Evolutionary conservation across 1,140 invertebrate species (phyloP).

Genomic region (Drosophila sp.): DNA sequence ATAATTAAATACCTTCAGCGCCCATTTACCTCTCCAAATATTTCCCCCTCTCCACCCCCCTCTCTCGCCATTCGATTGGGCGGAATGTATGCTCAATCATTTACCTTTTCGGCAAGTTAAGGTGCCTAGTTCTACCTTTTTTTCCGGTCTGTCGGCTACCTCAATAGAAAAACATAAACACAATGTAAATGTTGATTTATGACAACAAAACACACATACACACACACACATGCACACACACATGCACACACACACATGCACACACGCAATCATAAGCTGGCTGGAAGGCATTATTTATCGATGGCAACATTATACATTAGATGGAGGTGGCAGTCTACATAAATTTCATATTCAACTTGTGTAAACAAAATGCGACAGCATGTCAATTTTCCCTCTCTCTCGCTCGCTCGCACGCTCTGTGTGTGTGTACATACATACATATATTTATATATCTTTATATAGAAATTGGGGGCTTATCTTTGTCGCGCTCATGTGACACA

Average conservation of each 20-base stretch:
- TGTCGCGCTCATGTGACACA: constrained; percentile 42
- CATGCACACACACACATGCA: constrained; percentile 16
- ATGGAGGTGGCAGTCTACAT: constrained; percentile 24
- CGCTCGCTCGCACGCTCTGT: not conserved
- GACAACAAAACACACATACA: constrained; percentile 47
- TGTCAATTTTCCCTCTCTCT: constrained; percentile 48
- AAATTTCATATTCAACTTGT: constrained; percentile 68
- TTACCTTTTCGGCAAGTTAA: constrained; percentile 3
- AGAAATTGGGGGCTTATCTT: constrained; percentile 34
- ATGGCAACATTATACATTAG: constrained; percentile 40
- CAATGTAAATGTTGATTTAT: constrained; percentile 75
- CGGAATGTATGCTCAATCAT: not conserved
- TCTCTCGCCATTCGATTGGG: not conserved
- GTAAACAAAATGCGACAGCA: constrained; percentile 69
- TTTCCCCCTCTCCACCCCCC: not conserved
- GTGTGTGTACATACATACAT: constrained; percentile 23
- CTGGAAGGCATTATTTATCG: constrained; percentile 72
- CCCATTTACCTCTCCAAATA: not conserved
- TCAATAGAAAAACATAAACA: constrained; percentile 48
- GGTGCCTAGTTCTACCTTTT: constrained; percentile 21
- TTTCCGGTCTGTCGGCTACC: constrained; percentile 40
- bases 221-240: not conserved
- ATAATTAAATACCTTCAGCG: not conserved
- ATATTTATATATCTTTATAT: not conserved
- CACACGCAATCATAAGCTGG: constrained; percentile 47